Percentiles rank a stretch among this genome's conserved stretches.
phyloP scores from a whole-genome alignment of 2,113 vertebrate species.

The Camelus bactrianus region DNA sequence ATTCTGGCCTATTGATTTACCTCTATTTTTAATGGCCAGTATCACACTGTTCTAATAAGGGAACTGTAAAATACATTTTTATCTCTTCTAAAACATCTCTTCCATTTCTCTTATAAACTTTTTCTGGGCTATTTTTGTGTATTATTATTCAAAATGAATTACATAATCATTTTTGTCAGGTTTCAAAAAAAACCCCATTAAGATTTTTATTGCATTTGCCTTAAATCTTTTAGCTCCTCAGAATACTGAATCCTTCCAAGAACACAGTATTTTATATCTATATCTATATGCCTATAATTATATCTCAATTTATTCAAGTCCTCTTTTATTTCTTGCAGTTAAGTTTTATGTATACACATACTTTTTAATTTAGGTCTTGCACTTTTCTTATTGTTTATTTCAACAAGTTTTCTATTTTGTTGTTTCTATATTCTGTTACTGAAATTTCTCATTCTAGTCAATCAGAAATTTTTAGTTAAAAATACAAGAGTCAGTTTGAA shows the following conservation, averaged over 20 bases:
- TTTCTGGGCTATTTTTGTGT: not conserved
- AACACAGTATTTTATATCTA: not conserved
- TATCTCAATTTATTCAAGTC: not conserved
- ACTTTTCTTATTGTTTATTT: constrained; percentile 47
- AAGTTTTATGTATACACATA: not conserved
- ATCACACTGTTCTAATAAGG: constrained; percentile 20
- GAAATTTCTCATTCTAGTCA: constrained; percentile 6
- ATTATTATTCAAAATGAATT: constrained; percentile 39
- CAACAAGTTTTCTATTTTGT: constrained; percentile 9
- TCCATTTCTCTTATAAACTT: not conserved
- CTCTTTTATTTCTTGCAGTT: constrained; percentile 23
- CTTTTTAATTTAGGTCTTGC: not conserved
- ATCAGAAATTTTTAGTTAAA: constrained; percentile 39
- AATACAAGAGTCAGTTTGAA: not conserved
- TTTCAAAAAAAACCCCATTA: not conserved
- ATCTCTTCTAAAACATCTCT: not conserved
- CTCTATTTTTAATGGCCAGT: constrained; percentile 10
- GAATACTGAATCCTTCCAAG: constrained; percentile 32
- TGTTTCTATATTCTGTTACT: not conserved
- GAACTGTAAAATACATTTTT: constrained; percentile 47
- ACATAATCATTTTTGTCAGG: constrained; percentile 1
- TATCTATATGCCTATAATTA: not conserved
- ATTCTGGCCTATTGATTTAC: constrained; percentile 25
- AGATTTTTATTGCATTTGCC: constrained; percentile 9
- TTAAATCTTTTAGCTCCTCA: constrained; percentile 30